Evolutionary conservation across 2,113 vertebrate genomes (phyloP), one percentile per base, ranked within the genome.

Genomic region (Gnathonemus echidnorhynchus): DNA sequence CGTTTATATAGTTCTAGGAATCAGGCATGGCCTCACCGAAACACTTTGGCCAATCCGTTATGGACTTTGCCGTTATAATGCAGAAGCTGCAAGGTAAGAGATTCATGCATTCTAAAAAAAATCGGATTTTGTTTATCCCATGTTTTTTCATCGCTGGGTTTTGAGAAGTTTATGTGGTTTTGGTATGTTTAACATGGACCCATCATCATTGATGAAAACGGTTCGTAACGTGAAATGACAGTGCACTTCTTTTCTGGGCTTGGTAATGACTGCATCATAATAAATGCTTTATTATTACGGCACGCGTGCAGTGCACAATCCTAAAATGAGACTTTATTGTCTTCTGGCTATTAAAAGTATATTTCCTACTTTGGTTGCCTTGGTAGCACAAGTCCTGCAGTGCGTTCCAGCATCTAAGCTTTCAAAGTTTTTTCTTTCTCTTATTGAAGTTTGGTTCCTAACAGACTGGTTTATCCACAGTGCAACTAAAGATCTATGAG

Each of bases 61-160:
- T 94, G 92, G 97, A 99, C 95, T 99, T 99, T 9, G 95, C 97
- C 31, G 97, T 98, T 56, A 96, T 99, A 92, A 99, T 99, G 98
- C 98, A 99, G 46, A 97, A 95, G 90, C 96, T 99, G 93, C 98
- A 99, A 95, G 97, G 98, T 99, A 94, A 95, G 97, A 94, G 90
- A 91, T 89, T 88, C 35, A 24, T 45, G 52, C 86, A 87, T 87
- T 87, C 6, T 11, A 39, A 15, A 70, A 31, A 27, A 66, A 56
- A 6, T 62, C 66, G n/a, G 3, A 31, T 35, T 74, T 35, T 35
- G 24, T 35, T 27, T 31, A 35, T 74, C 11, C 27, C 66, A 74
- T 74, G 13, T n/a, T 74, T 74, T 35, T 27, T 11, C 27, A 74
- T 74, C 27, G 0, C 3, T 74, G 3, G 3, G 27, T 35, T 74